Percentiles rank a stretch among this genome's conserved stretches.
These are phyloP conservation scores for Ichneumoninae sp. DNA, from an alignment of 2,888 invertebrate genomes.

Conservation along the genomic window DNA sequence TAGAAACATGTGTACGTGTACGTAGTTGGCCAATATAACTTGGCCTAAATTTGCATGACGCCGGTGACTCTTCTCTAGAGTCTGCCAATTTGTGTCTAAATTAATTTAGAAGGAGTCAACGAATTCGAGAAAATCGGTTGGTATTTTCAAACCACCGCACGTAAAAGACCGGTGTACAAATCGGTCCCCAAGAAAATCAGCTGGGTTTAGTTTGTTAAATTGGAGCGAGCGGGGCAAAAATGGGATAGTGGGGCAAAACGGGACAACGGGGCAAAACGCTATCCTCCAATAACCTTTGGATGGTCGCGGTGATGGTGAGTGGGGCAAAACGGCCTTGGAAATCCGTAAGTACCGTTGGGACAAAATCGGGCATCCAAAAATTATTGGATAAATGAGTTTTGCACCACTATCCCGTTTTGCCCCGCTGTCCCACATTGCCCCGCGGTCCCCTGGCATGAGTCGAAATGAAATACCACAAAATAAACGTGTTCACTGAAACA, in stretches of 20 bases:
- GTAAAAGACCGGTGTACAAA: neutral
- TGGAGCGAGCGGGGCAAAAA: neutral
- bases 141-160: conserved; percentile 32
- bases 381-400: too few species aligned
- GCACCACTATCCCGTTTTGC: too few species aligned
- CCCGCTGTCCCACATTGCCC: too few species aligned
- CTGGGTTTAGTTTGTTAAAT: conserved; percentile 19
- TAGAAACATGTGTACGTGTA: conserved; percentile 27
- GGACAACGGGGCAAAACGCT: too few species aligned
- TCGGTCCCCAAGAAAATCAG: conserved; percentile 18
- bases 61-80: conserved; percentile 28
- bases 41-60: conserved; percentile 44
- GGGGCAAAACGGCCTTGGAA: too few species aligned
- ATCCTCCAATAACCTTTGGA: too few species aligned
- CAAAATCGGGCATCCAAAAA: too few species aligned
- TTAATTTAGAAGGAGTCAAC: conserved; percentile 38
- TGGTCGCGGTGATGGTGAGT: too few species aligned
- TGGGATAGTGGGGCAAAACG: too few species aligned
- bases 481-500: neutral
- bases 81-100: conserved; percentile 50
- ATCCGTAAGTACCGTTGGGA: too few species aligned
- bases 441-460: conserved; percentile 4
- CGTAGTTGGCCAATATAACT: conserved; percentile 46
- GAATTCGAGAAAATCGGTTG: conserved; percentile 47
- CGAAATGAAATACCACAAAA: neutral